phyloP scores from a whole-genome alignment of 2,113 vertebrate species.

The Coptodon rendalli region DNA sequence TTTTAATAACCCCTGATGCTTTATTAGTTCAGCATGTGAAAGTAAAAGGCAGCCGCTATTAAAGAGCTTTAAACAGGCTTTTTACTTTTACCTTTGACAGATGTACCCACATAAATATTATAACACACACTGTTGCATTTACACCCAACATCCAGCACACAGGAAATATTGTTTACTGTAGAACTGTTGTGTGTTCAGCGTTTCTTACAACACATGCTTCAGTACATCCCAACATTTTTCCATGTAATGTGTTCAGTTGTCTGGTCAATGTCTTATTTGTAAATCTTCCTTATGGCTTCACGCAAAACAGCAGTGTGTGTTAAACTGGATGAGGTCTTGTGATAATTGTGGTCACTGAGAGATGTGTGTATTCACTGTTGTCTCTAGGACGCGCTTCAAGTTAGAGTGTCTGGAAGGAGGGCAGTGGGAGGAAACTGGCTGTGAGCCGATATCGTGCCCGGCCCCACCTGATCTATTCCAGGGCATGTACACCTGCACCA shows the following conservation, averaged over 20 bases:
- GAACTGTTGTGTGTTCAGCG: neutral
- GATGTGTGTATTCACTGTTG: neutral
- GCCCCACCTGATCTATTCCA: constrained; percentile 80
- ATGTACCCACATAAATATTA: constrained; percentile 19
- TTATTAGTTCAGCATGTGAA: constrained; percentile 56
- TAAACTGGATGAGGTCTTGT: neutral
- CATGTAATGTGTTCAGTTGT: neutral
- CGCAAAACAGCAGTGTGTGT: neutral
- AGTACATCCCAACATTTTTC: neutral
- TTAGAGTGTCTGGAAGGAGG: constrained; percentile 85
- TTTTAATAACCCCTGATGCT: constrained; percentile 53
- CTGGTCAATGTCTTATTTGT: neutral
- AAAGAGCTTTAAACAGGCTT: constrained; percentile 49
- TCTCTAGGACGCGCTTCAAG: constrained; percentile 84
- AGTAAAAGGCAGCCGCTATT: constrained; percentile 29
- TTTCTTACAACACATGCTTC: neutral
- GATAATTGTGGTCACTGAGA: neutral
- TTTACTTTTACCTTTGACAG: constrained; percentile 51
- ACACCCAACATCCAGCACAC: neutral
- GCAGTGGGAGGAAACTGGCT: constrained; percentile 80
- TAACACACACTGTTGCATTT: constrained; percentile 23
- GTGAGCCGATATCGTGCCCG: constrained; percentile 82
- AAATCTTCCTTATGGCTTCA: neutral
- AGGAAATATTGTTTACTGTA: neutral
- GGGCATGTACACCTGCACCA: constrained; percentile 92